Base-by-base conservation (phyloP, 2,797 vertebrate species). In the Falco concolor region DNA sequence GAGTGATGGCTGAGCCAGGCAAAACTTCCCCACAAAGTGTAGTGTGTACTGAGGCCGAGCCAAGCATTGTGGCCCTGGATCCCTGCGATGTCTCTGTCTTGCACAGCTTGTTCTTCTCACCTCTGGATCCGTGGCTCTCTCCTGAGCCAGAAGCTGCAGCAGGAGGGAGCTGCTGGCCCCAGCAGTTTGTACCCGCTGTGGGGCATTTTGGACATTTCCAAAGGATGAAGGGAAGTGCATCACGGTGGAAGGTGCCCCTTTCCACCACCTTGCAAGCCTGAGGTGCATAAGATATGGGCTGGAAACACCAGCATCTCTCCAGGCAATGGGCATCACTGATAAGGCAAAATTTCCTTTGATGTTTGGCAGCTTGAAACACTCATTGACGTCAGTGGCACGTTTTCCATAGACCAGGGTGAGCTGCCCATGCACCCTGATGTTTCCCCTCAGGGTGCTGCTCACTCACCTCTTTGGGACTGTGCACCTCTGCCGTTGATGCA, bases 41-140 rank as follows among this genome's bases (percentile, higher is more conserved):
- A 2, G 28, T 42, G 19, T 72, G 57, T 14, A 27, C 8, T 13
- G 50, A 36, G 45, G 34, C 49, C 87, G 40, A 74, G 36, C 9
- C 0, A 13, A 69, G 38, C 13, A 2, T 14, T 1, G 3, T 30
- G 64, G 64, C 32, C 38, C 5, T 27, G 69, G 24, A 5, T 90
- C 10, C 18, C 40, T 34, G 45, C 0, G 0, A 17, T 3, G 30
- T 27, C 45, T 57, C 21, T 19, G 13, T 47, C 28, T 20, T 22
- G 12, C 2, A 1, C 0, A 6, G 10, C 73, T 89, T 3, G 0
- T 28, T 84, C 38, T 10, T 61, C 25, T 87, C 3, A 2, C 40
- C 56, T 81, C 56, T 27, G 45, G 24, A 32, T 77, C 47, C 23
- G 4, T 0, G 0, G 23, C 19, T 83, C 6, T 60, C 25, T 61